Evolutionary conservation across 2,888 invertebrate genomes (phyloP).

Genomic region (Hymenopus coronatus): DNA sequence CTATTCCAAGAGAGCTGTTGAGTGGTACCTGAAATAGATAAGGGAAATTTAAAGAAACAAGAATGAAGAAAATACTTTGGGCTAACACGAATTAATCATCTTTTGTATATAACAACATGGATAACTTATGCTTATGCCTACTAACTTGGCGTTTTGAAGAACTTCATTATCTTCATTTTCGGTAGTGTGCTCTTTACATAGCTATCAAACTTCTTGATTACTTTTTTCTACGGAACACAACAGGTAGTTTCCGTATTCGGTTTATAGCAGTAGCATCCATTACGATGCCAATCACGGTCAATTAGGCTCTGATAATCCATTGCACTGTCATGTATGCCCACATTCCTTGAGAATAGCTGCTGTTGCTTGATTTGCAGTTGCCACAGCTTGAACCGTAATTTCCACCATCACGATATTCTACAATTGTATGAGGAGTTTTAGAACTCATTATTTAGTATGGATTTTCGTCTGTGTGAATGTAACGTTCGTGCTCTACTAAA

Average conservation of each 20-base stretch:
- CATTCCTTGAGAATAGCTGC: constrained; percentile 55
- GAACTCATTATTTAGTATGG: too few species aligned
- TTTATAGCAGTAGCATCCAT: constrained; percentile 95
- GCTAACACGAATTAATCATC: background rate
- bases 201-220: constrained; percentile 60
- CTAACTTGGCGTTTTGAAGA: background rate
- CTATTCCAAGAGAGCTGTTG: too few species aligned
- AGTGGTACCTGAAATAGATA: too few species aligned
- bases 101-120: background rate
- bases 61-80: too few species aligned
- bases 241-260: constrained; percentile 86
- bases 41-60: too few species aligned
- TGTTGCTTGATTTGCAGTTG: background rate
- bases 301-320: constrained; percentile 89
- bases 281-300: constrained; percentile 95
- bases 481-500: too few species aligned
- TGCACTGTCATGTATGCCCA: constrained; percentile 82
- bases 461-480: too few species aligned
- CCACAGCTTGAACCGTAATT: background rate
- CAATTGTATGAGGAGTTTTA: background rate
- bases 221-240: constrained; percentile 94
- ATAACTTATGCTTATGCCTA: background rate
- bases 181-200: background rate
- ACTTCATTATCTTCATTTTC: background rate
- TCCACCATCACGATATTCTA: background rate